A percentile compares a stretch with the other conserved stretches of the same genome.
These are phyloP conservation scores for Baccha elongata DNA, from an alignment of 2,888 invertebrate genomes.

Conservation along the genomic window DNA sequence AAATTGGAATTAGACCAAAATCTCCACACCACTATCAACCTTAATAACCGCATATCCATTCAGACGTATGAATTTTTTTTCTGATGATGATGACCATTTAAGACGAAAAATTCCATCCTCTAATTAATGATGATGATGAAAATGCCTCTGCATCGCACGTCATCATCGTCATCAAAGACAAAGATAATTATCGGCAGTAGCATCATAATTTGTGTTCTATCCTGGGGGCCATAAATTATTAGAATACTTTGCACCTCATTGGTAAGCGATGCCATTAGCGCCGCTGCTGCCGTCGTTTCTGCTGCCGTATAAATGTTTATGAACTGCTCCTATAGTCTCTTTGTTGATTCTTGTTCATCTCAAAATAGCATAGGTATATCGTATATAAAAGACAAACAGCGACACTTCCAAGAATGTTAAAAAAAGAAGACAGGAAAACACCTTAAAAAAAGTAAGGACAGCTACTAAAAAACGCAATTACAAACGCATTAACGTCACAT, in stretches of 20 bases:
- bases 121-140: constrained; percentile 57
- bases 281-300: background rate
- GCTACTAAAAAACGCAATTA: constrained; percentile 54
- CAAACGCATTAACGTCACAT: constrained; percentile 63
- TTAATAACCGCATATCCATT: no score
- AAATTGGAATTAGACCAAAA: no score
- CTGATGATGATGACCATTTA: constrained; percentile 38
- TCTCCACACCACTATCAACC: no score
- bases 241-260: constrained; percentile 72
- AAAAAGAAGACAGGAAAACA: constrained; percentile 1
- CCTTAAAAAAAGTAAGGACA: constrained; percentile 15
- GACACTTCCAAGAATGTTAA: constrained; percentile 17
- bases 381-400: constrained; percentile 18
- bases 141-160: constrained; percentile 23
- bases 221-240: constrained; percentile 64
- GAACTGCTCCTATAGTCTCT: constrained; percentile 9
- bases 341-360: background rate
- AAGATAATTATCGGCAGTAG: constrained; percentile 53
- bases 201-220: constrained; percentile 68
- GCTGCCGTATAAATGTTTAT: constrained; percentile 13
- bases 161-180: constrained; percentile 35
- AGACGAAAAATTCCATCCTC: constrained; percentile 49
- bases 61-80: no score
- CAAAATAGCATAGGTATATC: no score
- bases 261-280: constrained; percentile 63